Evolutionary conservation across 2,797 vertebrate species (phyloP).

Genomic region (Zenarchopterus dispar): DNA sequence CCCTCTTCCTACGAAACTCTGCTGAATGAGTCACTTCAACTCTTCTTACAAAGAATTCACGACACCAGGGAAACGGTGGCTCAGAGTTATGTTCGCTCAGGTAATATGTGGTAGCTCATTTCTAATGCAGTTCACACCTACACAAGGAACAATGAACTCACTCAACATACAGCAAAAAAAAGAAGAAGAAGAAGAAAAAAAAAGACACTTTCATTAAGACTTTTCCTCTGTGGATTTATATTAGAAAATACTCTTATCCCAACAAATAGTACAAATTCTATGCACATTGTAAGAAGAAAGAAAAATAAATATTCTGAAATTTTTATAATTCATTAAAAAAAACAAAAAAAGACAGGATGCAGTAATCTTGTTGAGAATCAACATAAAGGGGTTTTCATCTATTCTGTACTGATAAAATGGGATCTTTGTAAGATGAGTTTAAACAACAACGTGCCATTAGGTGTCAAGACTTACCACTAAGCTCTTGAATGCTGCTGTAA

Average conservation of each 20-base stretch:
- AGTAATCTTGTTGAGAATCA: not conserved
- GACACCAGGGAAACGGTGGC: constrained; percentile 47
- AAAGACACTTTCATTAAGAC: constrained; percentile 1
- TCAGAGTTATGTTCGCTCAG: constrained; percentile 32
- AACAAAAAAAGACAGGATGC: not conserved
- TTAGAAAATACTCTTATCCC: too few relatives aligned
- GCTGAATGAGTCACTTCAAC: constrained; percentile 56
- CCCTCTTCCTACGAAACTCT: constrained; percentile 34
- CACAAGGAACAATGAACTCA: constrained; percentile 55
- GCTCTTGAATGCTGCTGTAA: constrained; percentile 86
- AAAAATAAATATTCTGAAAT: too few relatives aligned
- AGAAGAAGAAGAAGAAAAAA: constrained; percentile 7
- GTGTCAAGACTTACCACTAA: constrained; percentile 87
- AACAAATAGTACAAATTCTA: too few relatives aligned
- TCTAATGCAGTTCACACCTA: constrained; percentile 51
- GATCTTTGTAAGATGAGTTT: not conserved
- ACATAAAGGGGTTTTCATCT: too few relatives aligned
- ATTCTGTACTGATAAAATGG: not conserved
- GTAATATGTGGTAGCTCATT: constrained; percentile 32
- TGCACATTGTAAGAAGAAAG: too few relatives aligned
- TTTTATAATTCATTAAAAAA: not conserved
- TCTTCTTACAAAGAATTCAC: constrained; percentile 48
- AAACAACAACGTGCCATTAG: not conserved
- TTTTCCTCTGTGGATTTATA: not conserved
- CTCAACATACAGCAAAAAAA: constrained; percentile 1